Conservation (phyloP, 2,113 vertebrate species). For the Entomyzon cyanotis region DNA sequence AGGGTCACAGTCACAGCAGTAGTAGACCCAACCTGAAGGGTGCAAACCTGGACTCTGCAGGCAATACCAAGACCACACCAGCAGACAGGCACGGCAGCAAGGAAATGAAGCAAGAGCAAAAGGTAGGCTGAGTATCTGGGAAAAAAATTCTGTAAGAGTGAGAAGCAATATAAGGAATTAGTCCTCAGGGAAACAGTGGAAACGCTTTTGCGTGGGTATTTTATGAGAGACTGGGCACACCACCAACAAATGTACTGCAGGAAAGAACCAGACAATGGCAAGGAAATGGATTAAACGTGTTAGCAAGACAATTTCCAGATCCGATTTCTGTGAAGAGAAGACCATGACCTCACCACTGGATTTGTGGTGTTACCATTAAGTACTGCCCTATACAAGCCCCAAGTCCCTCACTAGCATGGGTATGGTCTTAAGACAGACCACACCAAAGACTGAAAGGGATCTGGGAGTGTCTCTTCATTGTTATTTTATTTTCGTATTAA, state of each 20-base stretch:
- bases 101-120: neutral
- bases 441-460: slow-evolving; percentile 34
- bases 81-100: neutral
- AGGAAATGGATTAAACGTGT: slow-evolving; percentile 66
- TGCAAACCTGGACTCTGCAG: neutral
- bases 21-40: rapidly evolving
- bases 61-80: neutral
- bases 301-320: slow-evolving; percentile 60
- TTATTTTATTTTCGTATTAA: slow-evolving; percentile 46
- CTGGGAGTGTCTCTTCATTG: slow-evolving; percentile 56
- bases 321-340: slow-evolving; percentile 39
- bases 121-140: neutral
- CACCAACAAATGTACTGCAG: slow-evolving; percentile 62
- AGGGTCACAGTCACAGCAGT: too few species aligned
- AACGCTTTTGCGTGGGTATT: slow-evolving; percentile 33
- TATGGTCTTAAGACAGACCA: slow-evolving; percentile 19
- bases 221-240: slow-evolving; percentile 42
- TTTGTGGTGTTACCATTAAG: slow-evolving; percentile 14
- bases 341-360: slow-evolving; percentile 52
- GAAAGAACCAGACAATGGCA: slow-evolving; percentile 65
- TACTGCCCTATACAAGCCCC: neutral
- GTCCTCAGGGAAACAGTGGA: slow-evolving; percentile 39
- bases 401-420: neutral
- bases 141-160: neutral
- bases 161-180: slow-evolving; percentile 11